Conservation (phyloP, 2,113 vertebrate genomes). For the Tachycineta bicolor region DNA sequence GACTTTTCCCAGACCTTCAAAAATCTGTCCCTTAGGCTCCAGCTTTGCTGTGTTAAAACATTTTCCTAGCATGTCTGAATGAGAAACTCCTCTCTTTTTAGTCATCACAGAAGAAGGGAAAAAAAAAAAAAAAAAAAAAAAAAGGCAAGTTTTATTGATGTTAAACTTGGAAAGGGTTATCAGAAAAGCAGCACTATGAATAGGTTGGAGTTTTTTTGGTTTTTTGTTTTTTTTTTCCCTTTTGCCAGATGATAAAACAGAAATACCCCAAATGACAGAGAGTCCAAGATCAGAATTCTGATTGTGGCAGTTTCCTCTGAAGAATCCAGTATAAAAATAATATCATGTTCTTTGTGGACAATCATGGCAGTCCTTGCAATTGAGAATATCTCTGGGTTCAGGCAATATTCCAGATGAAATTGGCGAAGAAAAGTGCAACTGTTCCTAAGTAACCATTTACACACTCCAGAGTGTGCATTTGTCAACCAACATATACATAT, state of each 20-base stretch:
- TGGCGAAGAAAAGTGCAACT: neutral
- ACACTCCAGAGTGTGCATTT: neutral
- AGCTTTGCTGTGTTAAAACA: neutral
- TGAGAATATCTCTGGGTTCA: neutral
- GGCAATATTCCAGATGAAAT: neutral
- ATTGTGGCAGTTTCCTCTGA: neutral
- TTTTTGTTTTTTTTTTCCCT: neutral
- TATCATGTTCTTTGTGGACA: neutral
- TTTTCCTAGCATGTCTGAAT: neutral
- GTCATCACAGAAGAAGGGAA: slow-evolving; percentile 23
- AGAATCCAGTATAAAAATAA: neutral
- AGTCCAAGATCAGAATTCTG: neutral
- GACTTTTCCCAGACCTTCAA: neutral
- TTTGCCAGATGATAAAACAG: slow-evolving; percentile 18
- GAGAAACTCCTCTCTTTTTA: slow-evolving; percentile 2
- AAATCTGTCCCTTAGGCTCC: neutral
- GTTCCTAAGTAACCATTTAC: neutral
- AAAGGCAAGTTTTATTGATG: neutral
- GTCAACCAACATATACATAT: neutral
- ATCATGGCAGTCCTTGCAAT: neutral
- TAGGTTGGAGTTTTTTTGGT: no score
- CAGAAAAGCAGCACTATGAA: neutral
- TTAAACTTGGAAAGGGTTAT: slow-evolving; percentile 32
- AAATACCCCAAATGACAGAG: neutral
- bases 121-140: slow-evolving; percentile 4